A percentile compares a stretch with the other conserved stretches of the same genome.
Conservation (phyloP, 2,797 vertebrate genomes). For the Galaxias olidus region DNA sequence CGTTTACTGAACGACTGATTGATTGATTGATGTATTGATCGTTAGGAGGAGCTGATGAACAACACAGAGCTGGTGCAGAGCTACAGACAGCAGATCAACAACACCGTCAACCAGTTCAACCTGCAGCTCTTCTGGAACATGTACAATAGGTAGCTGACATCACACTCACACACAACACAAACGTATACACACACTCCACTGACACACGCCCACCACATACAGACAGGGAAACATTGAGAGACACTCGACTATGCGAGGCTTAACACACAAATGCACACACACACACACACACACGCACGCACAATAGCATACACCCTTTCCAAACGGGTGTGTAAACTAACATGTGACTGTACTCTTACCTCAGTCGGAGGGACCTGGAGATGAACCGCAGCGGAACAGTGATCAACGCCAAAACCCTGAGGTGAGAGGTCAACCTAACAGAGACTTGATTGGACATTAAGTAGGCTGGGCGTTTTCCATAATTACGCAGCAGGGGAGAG, state of each 20-base stretch:
- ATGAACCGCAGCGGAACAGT: constrained; percentile 91
- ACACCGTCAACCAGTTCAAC: constrained; percentile 92
- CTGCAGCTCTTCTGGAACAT: constrained; percentile 99
- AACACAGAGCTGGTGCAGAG: constrained; percentile 96
- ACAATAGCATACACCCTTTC: background rate
- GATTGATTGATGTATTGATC: constrained; percentile 14
- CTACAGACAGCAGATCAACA: constrained; percentile 92
- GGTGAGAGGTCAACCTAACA: constrained; percentile 71
- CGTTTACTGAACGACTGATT: background rate
- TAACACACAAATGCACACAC: background rate
- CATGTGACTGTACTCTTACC: background rate
- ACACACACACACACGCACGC: constrained; percentile 2
- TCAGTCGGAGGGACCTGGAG: constrained; percentile 93
- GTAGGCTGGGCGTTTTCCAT: too few species aligned
- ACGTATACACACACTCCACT: background rate
- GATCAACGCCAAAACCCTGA: constrained; percentile 91
- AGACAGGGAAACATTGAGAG: background rate
- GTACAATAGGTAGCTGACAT: constrained; percentile 88
- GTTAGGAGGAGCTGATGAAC: constrained; percentile 91
- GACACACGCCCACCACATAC: background rate
- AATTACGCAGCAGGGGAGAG: too few species aligned
- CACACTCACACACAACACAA: background rate
- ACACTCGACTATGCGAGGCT: background rate
- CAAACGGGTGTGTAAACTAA: too few species aligned
- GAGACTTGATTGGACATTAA: too few species aligned